These are phyloP conservation scores for Notocelia uddmanniana DNA, from an alignment of 2,888 invertebrate species.

Conservation along the genomic window DNA sequence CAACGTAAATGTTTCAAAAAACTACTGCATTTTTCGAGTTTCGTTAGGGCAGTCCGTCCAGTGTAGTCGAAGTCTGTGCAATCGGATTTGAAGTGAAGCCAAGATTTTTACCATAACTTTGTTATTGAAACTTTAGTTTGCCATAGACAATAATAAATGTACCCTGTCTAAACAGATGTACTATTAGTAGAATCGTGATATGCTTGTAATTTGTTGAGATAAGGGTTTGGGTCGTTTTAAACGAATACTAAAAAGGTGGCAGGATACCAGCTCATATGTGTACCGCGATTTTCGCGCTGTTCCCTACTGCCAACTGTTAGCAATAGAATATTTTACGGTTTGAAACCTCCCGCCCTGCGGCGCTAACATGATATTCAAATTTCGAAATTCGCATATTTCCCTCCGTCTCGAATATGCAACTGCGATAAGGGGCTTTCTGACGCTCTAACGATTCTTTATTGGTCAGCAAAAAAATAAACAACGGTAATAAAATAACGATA, in stretches of 20 bases:
- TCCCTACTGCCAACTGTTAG: not conserved
- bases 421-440: no score
- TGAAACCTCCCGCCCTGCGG: not conserved
- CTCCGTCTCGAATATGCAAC: no score
- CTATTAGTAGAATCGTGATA: slow-evolving; percentile 3
- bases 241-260: not conserved
- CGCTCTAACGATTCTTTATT: no score
- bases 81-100: no score
- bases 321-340: not conserved
- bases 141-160: slow-evolving; percentile 31
- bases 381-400: no score
- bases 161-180: slow-evolving; percentile 1
- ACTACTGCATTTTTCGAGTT: not conserved
- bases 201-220: not conserved
- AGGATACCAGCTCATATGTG: not conserved
- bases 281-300: not conserved
- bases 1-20: not conserved
- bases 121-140: slow-evolving; percentile 21
- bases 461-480: no score
- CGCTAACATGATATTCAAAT: no score
- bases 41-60: not conserved
- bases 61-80: no score
- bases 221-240: not conserved
- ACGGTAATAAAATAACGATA: no score
- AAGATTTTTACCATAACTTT: not conserved